Percentiles rank a stretch among this genome's conserved stretches.
These are phyloP conservation scores for Oophaga sylvatica DNA, from an alignment of 2,797 vertebrate genomes.

Conservation along the genomic window DNA sequence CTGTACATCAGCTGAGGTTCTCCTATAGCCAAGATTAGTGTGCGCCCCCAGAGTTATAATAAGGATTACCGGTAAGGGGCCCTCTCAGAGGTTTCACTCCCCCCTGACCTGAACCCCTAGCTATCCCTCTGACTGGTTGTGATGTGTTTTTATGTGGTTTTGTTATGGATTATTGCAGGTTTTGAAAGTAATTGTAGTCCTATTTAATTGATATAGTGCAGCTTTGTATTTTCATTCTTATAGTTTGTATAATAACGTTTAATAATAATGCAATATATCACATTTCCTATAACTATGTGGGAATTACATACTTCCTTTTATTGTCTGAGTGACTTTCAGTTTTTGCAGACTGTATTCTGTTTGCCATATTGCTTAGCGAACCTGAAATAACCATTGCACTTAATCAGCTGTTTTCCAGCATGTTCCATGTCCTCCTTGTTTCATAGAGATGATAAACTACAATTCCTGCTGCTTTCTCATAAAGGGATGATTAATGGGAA, in stretches of 20 bases:
- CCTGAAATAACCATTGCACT: slow-evolving; percentile 27
- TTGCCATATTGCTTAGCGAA: slow-evolving; percentile 26
- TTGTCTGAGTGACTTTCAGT: background rate
- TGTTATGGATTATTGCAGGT: too few species aligned
- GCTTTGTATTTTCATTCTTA: background rate
- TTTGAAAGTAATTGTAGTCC: too few species aligned
- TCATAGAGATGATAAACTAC: slow-evolving; percentile 39
- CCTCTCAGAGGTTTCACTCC: too few species aligned
- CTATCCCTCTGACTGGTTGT: too few species aligned
- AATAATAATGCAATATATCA: background rate
- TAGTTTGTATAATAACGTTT: background rate
- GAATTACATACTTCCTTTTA: background rate
- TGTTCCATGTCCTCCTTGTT: slow-evolving; percentile 21
- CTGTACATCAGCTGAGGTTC: too few species aligned
- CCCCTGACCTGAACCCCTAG: too few species aligned
- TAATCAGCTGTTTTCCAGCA: slow-evolving; percentile 44
- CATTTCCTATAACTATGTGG: background rate
- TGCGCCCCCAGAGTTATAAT: too few species aligned
- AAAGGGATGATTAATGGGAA: slow-evolving; percentile 32
- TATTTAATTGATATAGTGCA: background rate
- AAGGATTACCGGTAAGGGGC: too few species aligned
- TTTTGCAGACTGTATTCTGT: slow-evolving; percentile 31
- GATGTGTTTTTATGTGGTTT: too few species aligned
- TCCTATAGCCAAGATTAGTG: too few species aligned
- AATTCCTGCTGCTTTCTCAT: slow-evolving; percentile 29